Conservation (phyloP, 1,140 invertebrate genomes). For the Trachymyrmex cornetzi region DNA sequence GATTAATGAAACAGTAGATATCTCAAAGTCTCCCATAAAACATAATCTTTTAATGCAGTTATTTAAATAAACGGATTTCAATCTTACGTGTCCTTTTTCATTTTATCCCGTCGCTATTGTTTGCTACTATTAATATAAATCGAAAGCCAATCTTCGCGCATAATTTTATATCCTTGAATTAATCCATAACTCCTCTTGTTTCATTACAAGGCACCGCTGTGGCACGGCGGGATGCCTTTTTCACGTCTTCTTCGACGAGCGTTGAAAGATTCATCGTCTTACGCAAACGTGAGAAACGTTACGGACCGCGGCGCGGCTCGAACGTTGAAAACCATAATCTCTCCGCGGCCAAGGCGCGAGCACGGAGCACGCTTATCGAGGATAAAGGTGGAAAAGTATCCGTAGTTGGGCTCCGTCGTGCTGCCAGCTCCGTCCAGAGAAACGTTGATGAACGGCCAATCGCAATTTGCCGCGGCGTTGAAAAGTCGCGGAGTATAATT, state of each 20-base stretch:
- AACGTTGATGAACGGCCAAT: constrained; percentile 76
- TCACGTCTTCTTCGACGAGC: constrained; percentile 45
- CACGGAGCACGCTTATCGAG: constrained; percentile 40
- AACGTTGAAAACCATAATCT: constrained; percentile 42
- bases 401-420: constrained; percentile 8
- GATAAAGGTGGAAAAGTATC: constrained; percentile 56
- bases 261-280: constrained; percentile 61
- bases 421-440: constrained; percentile 27
- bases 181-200: constrained; percentile 19
- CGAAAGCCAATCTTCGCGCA: neutral
- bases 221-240: constrained; percentile 37
- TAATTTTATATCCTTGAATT: constrained; percentile 8
- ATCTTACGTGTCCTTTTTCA: neutral
- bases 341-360: constrained; percentile 25
- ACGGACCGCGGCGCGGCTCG: constrained; percentile 14
- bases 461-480: constrained; percentile 65
- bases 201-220: constrained; percentile 3
- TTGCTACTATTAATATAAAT: neutral
- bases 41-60: neutral
- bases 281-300: constrained; percentile 60
- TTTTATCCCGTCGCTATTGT: constrained; percentile 4
- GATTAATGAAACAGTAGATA: constrained; percentile 15
- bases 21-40: constrained; percentile 12
- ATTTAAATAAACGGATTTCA: neutral
- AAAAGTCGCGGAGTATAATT: constrained; percentile 72